A percentile compares a stretch with the other conserved stretches of the same genome.
phyloP scores from a whole-genome alignment of 2,113 vertebrate species.

The Proteles cristata region DNA sequence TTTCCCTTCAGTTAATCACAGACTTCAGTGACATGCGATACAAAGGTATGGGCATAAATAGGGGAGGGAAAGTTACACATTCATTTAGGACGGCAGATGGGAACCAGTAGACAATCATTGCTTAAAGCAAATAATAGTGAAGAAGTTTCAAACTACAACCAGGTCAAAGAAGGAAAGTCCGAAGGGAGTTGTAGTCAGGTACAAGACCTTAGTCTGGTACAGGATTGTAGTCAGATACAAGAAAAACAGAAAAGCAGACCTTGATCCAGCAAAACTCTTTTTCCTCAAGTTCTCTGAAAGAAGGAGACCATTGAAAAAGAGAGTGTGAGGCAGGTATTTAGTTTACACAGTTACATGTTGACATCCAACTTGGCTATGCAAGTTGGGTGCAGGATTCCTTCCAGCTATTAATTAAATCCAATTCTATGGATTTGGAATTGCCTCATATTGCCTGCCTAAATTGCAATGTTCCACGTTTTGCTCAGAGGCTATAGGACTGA shows the following conservation, averaged over 20 bases:
- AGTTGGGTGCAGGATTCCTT: neutral
- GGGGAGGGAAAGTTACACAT: neutral
- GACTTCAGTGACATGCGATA: neutral
- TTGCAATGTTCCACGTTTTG: neutral
- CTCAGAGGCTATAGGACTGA: neutral
- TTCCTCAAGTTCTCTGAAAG: neutral
- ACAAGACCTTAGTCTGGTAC: neutral
- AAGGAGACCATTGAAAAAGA: neutral
- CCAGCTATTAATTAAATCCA: neutral
- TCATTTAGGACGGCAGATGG: neutral
- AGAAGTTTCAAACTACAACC: neutral
- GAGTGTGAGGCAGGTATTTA: accelerated
- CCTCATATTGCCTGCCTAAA: accelerated
- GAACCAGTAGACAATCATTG: neutral
- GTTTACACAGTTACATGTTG: neutral
- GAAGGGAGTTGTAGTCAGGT: neutral
- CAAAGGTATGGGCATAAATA: neutral
- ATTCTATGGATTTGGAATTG: neutral
- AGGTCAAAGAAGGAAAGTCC: neutral
- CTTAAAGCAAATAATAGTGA: neutral
- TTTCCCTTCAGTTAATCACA: neutral
- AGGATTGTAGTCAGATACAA: neutral
- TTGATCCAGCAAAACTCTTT: neutral
- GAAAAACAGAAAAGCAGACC: neutral
- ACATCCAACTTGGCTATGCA: neutral